Conservation (phyloP, 1,140 invertebrate genomes). For the Lordiphosa mommai region DNA sequence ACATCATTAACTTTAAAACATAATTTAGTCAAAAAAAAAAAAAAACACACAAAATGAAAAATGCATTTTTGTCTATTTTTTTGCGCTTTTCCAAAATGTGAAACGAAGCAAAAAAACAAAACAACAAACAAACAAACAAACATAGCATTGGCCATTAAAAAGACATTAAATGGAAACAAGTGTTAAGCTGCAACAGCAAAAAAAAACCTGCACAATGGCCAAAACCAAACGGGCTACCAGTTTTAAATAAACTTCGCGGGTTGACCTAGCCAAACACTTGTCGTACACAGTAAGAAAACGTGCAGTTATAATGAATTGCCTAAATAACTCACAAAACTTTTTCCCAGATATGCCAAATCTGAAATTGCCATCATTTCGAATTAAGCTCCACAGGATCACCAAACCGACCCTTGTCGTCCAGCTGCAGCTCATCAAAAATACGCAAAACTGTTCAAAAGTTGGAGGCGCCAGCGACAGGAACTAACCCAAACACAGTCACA, state of each 20-base stretch:
- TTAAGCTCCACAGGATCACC: background rate
- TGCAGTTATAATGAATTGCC: no score
- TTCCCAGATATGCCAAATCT: background rate
- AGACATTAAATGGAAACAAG: conserved; percentile 48
- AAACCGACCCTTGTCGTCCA: conserved; percentile 6
- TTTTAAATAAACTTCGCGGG: no score
- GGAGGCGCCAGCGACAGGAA: conserved; percentile 39
- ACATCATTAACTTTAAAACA: conserved; percentile 50
- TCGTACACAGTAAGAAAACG: no score
- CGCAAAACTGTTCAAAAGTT: background rate
- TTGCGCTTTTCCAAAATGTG: conserved; percentile 1
- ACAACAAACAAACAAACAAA: conserved; percentile 10
- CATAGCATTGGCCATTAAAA: conserved; percentile 43
- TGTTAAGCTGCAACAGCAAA: conserved; percentile 15
- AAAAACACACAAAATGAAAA: background rate
- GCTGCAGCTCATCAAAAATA: conserved; percentile 26
- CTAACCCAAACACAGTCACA: conserved; percentile 41
- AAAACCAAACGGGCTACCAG: no score
- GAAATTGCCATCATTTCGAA: conserved; percentile 1
- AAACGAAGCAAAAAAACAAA: background rate
- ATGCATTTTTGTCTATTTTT: conserved; percentile 16
- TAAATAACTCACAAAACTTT: background rate
- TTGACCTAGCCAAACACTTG: no score
- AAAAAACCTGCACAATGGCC: conserved; percentile 13
- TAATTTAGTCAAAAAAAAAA: conserved; percentile 14